Percentiles rank a stretch among this genome's conserved stretches.
These are phyloP conservation scores for Nibea albiflora DNA, from an alignment of 2,113 vertebrate species.

Conservation along the genomic window DNA sequence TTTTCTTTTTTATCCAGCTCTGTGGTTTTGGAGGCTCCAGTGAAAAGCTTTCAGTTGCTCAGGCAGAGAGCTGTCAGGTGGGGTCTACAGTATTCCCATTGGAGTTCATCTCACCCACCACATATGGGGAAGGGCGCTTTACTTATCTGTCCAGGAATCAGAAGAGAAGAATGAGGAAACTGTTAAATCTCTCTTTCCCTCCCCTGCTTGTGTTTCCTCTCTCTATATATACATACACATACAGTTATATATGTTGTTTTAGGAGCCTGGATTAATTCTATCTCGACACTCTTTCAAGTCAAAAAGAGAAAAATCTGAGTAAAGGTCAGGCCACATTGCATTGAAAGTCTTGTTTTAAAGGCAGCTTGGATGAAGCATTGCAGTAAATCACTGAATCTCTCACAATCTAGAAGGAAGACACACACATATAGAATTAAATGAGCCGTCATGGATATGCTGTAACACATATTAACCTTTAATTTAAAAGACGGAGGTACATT, in stretches of 20 bases:
- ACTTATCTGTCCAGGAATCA: constrained; percentile 67
- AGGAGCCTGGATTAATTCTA: constrained; percentile 22
- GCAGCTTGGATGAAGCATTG: constrained; percentile 19
- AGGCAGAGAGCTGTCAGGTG: constrained; percentile 79
- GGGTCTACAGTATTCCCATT: constrained; percentile 82
- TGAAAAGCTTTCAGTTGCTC: constrained; percentile 66
- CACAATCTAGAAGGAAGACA: constrained; percentile 29
- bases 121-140: constrained; percentile 67
- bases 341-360: constrained; percentile 35
- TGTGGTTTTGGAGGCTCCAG: constrained; percentile 49
- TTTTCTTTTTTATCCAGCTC: constrained; percentile 29
- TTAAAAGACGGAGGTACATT: neutral
- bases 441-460: neutral
- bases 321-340: neutral
- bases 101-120: constrained; percentile 82
- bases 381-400: neutral
- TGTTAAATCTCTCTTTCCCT: constrained; percentile 45
- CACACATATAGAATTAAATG: constrained; percentile 3
- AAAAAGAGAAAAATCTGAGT: constrained; percentile 15
- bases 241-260: neutral
- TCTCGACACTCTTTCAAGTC: constrained; percentile 28
- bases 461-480: neutral
- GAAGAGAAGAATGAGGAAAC: constrained; percentile 46
- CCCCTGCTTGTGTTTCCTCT: constrained; percentile 5
- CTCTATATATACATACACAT: neutral